Evolutionary conservation across 1,140 invertebrate species (phyloP).

Genomic region (Bombus consobrinus): DNA sequence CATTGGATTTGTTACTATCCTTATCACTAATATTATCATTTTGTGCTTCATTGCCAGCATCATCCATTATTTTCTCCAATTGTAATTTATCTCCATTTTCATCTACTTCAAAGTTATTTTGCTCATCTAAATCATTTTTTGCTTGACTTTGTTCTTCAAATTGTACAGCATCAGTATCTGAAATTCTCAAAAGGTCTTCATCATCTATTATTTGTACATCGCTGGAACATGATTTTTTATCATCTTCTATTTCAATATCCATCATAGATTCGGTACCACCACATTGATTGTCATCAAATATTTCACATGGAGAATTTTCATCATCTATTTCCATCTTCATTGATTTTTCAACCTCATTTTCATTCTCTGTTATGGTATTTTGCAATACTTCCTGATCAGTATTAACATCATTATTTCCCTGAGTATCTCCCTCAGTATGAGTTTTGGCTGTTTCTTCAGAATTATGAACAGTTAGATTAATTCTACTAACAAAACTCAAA

Average conservation of each 20-base stretch:
- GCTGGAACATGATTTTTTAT: constrained; percentile 75
- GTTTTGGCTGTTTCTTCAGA: constrained; percentile 26
- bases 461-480: constrained; percentile 61
- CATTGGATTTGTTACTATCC: constrained; percentile 63
- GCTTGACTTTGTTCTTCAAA: constrained; percentile 55
- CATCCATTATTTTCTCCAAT: constrained; percentile 50
- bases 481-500: constrained; percentile 77
- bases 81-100: constrained; percentile 57
- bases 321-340: constrained; percentile 76
- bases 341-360: constrained; percentile 66
- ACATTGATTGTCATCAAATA: constrained; percentile 63
- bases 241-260: constrained; percentile 74
- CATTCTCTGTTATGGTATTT: constrained; percentile 58
- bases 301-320: constrained; percentile 48
- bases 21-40: constrained; percentile 68
- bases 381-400: constrained; percentile 68
- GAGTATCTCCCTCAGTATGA: constrained; percentile 23
- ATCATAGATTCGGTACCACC: constrained; percentile 60
- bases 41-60: constrained; percentile 46
- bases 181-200: constrained; percentile 72
- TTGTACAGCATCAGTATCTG: constrained; percentile 62
- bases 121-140: constrained; percentile 60
- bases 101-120: constrained; percentile 39
- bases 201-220: constrained; percentile 79
- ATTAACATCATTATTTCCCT: constrained; percentile 62